Base-by-base conservation (phyloP, 2,797 vertebrate genomes). In the Salmo trutta region DNA sequence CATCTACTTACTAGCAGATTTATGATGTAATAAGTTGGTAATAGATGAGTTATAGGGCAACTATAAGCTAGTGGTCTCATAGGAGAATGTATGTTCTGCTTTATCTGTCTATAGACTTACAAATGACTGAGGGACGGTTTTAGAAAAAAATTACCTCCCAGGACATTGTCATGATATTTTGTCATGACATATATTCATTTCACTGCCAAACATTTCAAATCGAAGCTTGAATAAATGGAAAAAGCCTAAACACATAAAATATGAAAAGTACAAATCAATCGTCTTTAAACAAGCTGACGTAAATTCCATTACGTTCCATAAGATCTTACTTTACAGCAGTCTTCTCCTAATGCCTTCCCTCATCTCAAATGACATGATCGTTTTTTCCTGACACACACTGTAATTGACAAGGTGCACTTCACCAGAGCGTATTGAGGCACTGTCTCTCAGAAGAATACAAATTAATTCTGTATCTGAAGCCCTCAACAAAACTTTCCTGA, bases 401-500 rank as follows among this genome's bases (percentile, higher is more conserved):
- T 93, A 93, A 94, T 91, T 94, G 93, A 94, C 93, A 90, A 93
- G 82, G 84, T 88, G 88, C 86, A 89, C 89, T 92, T 91, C 90
- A 85, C 87, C 88, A 89, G 87, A 88, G 89, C 79, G 80, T 82
- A 93, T 89, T 88, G 89, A 94, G 86, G 84, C 73, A 85, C 91
- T 87, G 88, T 93, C 90, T 88, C 78, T 72, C 59, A 80, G 84
- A 93, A 90, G 91, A 93, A 94, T 91, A 92, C 91, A 91, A 94
- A 95, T 96, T 94, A 94, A 95, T 95, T 94, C 92, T 83, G 88
- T 88, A 94, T 95, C 89, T 91, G 90, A 95, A 94, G 84, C 89
- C 91, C 94, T 93, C 94, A 93, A 94, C 92, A 88, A 94, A 95
- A 96, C 94, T 95, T 94, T 94, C 91, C 92, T 95, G 95, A 94